phyloP scores from a whole-genome alignment of 1,140 invertebrate genomes.

The Lethocerus indicus region DNA sequence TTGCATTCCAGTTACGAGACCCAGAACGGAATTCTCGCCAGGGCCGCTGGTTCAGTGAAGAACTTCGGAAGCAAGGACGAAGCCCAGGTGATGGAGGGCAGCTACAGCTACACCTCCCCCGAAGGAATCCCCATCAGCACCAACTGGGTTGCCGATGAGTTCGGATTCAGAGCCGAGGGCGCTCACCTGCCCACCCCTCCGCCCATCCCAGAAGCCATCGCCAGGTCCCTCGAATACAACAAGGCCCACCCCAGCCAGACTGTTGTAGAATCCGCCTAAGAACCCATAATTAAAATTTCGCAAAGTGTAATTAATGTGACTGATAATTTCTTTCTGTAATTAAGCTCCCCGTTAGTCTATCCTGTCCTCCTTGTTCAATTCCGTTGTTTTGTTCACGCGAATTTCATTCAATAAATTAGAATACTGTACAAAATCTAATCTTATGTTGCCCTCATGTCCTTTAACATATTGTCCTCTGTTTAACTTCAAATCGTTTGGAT shows the following conservation, averaged over 20 bases:
- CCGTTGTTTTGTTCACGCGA: too few relatives aligned
- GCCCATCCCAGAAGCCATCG: slow-evolving; percentile 38
- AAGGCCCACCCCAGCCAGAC: slow-evolving; percentile 11
- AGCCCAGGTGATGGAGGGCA: slow-evolving; percentile 37
- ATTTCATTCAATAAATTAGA: too few relatives aligned
- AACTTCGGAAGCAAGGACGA: slow-evolving; percentile 35
- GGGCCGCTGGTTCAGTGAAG: slow-evolving; percentile 40
- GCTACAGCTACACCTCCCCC: slow-evolving; percentile 42
- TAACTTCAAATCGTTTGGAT: too few relatives aligned
- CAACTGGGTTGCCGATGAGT: slow-evolving; percentile 52
- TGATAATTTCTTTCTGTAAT: too few relatives aligned
- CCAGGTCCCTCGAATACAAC: slow-evolving; percentile 49
- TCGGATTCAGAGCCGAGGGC: slow-evolving; percentile 52
- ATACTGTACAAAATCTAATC: too few relatives aligned
- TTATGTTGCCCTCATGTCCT: too few relatives aligned
- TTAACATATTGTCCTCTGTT: too few relatives aligned
- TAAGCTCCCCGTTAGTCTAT: too few relatives aligned
- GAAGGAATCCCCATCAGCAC: slow-evolving; percentile 43
- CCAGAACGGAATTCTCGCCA: slow-evolving; percentile 41
- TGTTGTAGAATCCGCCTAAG: too few relatives aligned
- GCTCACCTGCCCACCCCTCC: slow-evolving; percentile 31
- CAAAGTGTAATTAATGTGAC: too few relatives aligned
- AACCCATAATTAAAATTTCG: too few relatives aligned
- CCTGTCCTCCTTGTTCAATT: too few relatives aligned
- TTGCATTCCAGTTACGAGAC: slow-evolving; percentile 40